Evolutionary conservation across 2,888 invertebrate species (phyloP), one percentile per base, ranked within the genome.

Genomic region (Melieria omissa): DNA sequence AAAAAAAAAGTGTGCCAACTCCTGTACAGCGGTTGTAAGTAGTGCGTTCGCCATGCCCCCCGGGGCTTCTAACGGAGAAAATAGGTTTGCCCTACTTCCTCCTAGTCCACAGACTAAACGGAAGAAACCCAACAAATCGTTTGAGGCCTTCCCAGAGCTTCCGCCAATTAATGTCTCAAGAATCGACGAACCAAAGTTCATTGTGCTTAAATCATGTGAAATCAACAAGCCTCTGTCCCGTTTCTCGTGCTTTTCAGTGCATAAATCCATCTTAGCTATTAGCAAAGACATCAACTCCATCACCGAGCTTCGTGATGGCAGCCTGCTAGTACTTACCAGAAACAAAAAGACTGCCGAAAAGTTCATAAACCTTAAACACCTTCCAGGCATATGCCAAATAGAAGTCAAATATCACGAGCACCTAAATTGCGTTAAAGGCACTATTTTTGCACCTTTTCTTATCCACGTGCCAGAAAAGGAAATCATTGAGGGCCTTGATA

Each of bases 331-430:
- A 16, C 45, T 71, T 16, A 54, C 54, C 14, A 65, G 57, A 57
- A 64, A 68, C 49, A 65, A 55, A 65, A 46, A 42, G 55, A 70
- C 62, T 14, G 65, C 66, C n/a, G 63, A 70, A 44, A 65, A 54
- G 54, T 73, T 63, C 16, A 16, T 70, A 12, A 55, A 41, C 10
- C 44, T 55, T n/a, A 62, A 42, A 16, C 9, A 52, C 46, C 16
- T 73, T 14, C 63, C 47, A 10, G 61, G 65, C 14, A 49, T 60
- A 49, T 54, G 60, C 41, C 66, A 45, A 10, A 47, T 66, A 0
- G 49, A 45, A 9, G 65, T 41, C 5, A 55, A 46, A 4, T 54
- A 66, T 4, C 65, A 69, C 45, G 47, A 65, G 7, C 45, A 55
- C 46, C 44, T 72, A 4, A 71, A 71, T 29, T 55, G n/a, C 52